Conservation (phyloP, 2,113 vertebrate genomes). For the Pao palembangensis region DNA sequence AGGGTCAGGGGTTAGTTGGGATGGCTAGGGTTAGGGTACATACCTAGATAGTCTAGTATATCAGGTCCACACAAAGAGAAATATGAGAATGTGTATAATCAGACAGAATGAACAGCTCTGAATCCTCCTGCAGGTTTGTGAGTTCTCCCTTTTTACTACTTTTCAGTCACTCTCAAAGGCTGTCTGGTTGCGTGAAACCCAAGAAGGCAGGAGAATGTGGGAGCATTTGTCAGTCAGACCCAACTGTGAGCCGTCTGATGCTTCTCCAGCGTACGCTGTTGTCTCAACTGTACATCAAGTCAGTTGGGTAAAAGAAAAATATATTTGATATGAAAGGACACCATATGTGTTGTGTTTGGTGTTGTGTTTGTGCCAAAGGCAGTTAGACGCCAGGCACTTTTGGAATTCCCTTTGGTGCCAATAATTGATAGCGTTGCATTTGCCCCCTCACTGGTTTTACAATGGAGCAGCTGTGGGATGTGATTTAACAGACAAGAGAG, state of each 20-base stretch:
- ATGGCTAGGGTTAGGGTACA: no score
- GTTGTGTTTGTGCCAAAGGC: slow-evolving; percentile 24
- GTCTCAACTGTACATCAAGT: neutral
- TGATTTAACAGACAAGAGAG: slow-evolving; percentile 25
- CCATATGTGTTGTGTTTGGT: slow-evolving; percentile 34
- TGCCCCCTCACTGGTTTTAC: slow-evolving; percentile 49
- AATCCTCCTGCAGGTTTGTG: no score
- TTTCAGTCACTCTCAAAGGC: neutral
- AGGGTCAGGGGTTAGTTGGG: no score
- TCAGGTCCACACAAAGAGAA: no score
- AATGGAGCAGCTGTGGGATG: slow-evolving; percentile 41
- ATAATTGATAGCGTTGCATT: slow-evolving; percentile 47
- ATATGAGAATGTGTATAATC: no score
- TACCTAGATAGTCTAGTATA: no score
- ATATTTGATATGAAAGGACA: neutral
- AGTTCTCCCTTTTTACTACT: neutral
- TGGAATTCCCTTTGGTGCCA: slow-evolving; percentile 26
- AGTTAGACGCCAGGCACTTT: slow-evolving; percentile 29
- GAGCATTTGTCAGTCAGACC: neutral
- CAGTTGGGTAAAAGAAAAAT: neutral
- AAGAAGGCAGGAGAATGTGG: neutral
- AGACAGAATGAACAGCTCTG: no score
- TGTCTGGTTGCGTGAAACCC: neutral
- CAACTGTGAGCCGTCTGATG: neutral
- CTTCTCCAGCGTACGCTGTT: neutral